Percentiles rank a stretch among this genome's conserved stretches.
phyloP scores from a whole-genome alignment of 2,113 vertebrate species.

The Psittacara wagleri region DNA sequence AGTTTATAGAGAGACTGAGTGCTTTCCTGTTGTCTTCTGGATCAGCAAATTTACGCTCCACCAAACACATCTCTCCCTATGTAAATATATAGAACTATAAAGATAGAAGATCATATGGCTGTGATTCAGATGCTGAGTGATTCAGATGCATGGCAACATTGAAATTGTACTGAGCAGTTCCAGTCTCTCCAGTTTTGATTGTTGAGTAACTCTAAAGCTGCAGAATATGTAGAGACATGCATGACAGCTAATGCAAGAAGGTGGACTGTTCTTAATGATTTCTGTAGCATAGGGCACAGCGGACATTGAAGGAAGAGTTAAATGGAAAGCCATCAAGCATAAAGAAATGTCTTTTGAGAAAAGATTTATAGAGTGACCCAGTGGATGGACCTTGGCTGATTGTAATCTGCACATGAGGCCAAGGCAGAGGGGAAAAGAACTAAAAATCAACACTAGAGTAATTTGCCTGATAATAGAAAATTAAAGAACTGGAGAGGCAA shows the following conservation, averaged over 20 bases:
- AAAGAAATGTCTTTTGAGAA: constrained; percentile 11
- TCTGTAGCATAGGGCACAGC: not conserved
- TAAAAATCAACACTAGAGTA: constrained; percentile 45
- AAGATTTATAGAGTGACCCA: constrained; percentile 25
- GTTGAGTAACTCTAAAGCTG: not conserved
- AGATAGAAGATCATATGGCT: not conserved
- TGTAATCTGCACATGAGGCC: constrained; percentile 19
- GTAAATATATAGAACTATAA: not conserved
- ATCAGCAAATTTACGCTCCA: not conserved
- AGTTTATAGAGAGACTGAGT: not conserved
- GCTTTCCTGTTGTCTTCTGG: not conserved
- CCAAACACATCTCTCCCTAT: not conserved
- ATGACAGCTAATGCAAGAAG: not conserved
- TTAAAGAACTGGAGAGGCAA: constrained; percentile 39
- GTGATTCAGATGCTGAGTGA: not conserved
- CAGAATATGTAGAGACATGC: not conserved
- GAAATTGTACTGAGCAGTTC: not conserved
- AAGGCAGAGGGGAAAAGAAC: not conserved
- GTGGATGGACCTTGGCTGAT: not conserved
- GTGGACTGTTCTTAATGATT: not conserved
- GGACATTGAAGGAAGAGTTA: constrained; percentile 19
- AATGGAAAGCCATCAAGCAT: not conserved
- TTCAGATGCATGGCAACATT: not conserved
- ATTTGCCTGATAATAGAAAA: constrained; percentile 66
- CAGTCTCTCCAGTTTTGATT: not conserved